phyloP scores from a whole-genome alignment of 2,797 vertebrate genomes.

The Cyprinodon diabolis region DNA sequence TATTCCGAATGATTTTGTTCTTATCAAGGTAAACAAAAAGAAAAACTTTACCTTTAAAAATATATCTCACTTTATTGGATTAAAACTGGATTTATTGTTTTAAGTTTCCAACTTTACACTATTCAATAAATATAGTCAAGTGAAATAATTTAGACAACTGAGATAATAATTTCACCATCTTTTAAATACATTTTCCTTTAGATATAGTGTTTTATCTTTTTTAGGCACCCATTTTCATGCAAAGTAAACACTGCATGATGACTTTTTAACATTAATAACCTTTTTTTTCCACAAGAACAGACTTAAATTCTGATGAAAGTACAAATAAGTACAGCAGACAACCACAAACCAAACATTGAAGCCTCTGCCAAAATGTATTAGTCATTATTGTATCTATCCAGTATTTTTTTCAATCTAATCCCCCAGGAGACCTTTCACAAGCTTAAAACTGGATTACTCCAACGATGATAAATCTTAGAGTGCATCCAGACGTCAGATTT shows the following conservation, averaged over 20 bases:
- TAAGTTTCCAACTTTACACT: no score
- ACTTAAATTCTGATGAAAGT: neutral
- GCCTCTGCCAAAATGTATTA: neutral
- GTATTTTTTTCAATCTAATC: constrained; percentile 9
- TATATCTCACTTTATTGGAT: no score
- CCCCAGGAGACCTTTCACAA: constrained; percentile 24
- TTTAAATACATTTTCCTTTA: no score
- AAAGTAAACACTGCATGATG: neutral
- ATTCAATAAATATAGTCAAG: no score
- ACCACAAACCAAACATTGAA: neutral
- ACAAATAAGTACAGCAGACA: neutral
- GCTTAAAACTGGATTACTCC: constrained; percentile 29
- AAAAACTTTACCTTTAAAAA: no score
- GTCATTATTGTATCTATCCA: neutral
- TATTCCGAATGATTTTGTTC: no score
- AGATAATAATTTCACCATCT: no score
- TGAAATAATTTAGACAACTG: no score
- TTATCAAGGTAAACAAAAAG: no score
- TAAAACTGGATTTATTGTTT: no score
- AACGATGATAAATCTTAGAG: constrained; percentile 34
- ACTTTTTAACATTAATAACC: neutral
- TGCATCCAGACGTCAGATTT: constrained; percentile 37
- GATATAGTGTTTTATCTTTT: no score
- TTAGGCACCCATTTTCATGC: no score
- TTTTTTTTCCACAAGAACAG: neutral